Evolutionary conservation across 2,797 vertebrate species (phyloP), one percentile per base, ranked within the genome.

Genomic region (Urophycis tenuis): DNA sequence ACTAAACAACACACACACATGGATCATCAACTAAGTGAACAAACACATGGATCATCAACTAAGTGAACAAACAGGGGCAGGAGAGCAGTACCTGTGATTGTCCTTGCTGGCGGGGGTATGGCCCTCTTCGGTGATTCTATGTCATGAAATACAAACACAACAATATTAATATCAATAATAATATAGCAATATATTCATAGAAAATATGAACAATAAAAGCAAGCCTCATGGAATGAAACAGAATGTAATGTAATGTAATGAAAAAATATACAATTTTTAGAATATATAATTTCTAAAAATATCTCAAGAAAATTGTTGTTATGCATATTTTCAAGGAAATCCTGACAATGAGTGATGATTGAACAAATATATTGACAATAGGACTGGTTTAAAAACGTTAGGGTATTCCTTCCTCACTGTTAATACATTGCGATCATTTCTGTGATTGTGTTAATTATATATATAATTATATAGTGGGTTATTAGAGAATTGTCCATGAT

Each of bases 91-190:
- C 35, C 10, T 71, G 69, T 60, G 74, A 64, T 69, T 72, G 75
- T 75, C 73, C 71, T 75, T 25, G n/a, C 77, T 25, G 77, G 39
- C 60, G 67, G 39, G 74, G 77, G 33, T 25, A 75, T 78, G 39
- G 69, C 73, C 36, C 32, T 45, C 25, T 71, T 60, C 71, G 30
- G 8, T 12, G 64, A 36, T 69, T 74, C 64, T 49, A 74, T 32
- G 22, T n/a, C 31, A 30, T 15, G 49, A 9, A 19, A 39, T 67
- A 36, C 39, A 74, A 67, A 34, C 33, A 67, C 14, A 75, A 60
- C 53, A 73, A n/a, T 73, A 39, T 71, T 22, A 32, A 32, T 64
- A 64, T 25, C n/a, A 64, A 19, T 60, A 60, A 60, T 4, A 64
- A 11, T 7, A 64, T 22, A 64, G 11, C 69, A 71, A 32, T 30